Percentiles rank a stretch among this genome's conserved stretches.
Conservation (phyloP, 2,797 vertebrate genomes). For the Pteropus rufus region DNA sequence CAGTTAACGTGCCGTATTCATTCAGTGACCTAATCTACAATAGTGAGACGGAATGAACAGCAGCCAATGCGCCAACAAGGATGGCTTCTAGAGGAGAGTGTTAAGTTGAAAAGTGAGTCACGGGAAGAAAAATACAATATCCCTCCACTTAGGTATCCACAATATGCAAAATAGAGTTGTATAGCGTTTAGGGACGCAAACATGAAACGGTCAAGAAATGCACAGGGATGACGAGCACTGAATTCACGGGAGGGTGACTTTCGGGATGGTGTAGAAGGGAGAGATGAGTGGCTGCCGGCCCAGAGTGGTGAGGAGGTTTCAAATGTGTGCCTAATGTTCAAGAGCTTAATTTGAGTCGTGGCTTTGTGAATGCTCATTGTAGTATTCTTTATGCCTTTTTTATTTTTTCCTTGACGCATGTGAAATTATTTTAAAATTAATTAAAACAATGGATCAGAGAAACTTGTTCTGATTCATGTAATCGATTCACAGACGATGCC, state of each 20-base stretch:
- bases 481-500: background rate
- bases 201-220: background rate
- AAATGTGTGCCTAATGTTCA: background rate
- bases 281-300: too few relatives aligned
- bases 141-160: background rate
- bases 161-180: background rate
- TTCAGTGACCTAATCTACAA: too few relatives aligned
- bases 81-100: background rate
- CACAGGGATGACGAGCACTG: too few relatives aligned
- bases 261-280: background rate
- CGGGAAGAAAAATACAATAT: background rate
- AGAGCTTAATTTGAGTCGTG: background rate
- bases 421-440: background rate
- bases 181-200: background rate
- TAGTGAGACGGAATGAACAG: background rate
- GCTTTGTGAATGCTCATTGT: background rate
- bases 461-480: background rate
- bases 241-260: background rate
- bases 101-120: background rate
- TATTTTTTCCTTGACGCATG: background rate
- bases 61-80: accelerated
- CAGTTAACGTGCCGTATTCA: background rate
- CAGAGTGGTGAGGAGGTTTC: background rate
- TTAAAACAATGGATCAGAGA: background rate
- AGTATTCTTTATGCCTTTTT: background rate